Evolutionary conservation across 2,113 vertebrate genomes (phyloP).

Genomic region (Malurus alboscapulatus): DNA sequence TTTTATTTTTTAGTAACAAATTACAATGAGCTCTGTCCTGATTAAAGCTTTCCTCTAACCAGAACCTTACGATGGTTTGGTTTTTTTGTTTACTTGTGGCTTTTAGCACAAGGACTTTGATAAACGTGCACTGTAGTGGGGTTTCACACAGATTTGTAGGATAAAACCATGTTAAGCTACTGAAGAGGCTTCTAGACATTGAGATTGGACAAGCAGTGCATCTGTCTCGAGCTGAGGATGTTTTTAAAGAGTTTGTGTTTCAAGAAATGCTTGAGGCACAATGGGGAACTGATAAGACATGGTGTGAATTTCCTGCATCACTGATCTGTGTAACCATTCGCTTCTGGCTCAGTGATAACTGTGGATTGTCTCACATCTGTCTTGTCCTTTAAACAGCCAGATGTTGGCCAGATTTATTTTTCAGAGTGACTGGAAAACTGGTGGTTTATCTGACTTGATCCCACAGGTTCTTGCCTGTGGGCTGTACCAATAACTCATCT

Average conservation of each 20-base stretch:
- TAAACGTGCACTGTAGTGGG: rapidly evolving
- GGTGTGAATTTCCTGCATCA: neutral
- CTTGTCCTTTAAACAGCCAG: neutral
- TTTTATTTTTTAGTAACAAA: neutral
- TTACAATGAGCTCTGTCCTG: neutral
- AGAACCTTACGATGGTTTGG: neutral
- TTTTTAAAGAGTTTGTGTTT: neutral
- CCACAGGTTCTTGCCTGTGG: neutral
- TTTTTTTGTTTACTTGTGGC: neutral
- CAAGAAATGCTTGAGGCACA: neutral
- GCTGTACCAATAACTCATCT: neutral
- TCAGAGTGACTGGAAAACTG: neutral
- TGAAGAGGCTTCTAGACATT: neutral
- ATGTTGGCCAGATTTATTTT: neutral
- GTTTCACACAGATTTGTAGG: neutral
- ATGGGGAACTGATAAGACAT: neutral
- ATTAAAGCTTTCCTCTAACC: neutral
- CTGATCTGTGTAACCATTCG: neutral
- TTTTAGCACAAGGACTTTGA: neutral
- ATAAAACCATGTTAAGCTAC: neutral
- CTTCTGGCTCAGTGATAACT: neutral
- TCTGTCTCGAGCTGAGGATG: neutral
- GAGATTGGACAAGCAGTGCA: neutral
- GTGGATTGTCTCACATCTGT: neutral
- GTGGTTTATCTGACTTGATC: neutral